Evolutionary conservation across 1,140 invertebrate genomes (phyloP), one percentile per base, ranked within the genome.

Genomic region (Manduca sexta): DNA sequence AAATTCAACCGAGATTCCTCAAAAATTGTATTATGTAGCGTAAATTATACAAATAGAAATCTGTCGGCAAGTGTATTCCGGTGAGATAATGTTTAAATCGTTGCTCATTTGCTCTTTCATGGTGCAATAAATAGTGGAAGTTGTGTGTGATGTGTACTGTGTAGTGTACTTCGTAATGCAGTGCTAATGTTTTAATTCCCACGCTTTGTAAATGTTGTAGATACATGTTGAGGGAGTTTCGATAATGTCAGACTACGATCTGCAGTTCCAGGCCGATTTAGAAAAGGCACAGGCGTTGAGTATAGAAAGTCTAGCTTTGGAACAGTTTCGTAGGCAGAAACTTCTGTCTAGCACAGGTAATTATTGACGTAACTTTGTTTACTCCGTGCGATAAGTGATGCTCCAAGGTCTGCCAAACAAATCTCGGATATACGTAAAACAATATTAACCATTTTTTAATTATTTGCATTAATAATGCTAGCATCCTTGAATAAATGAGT

Each of bases 201-300:
- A 78, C 62, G 62, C 52, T 69, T 72, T 59, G 47, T 69, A 49
- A 48, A 60, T 55, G 51, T 69, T 75, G 48, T 69, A 74, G 70
- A 68, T 68, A 63, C 37, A 57, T 53, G 47, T 60, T 62, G 45
- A 67, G 52, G 46, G 52, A 59, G 45, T 48, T 60, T 41, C 34
- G 45, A 84, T 69, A 66, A 86, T 86, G 84, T 87, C 88, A 45
- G 92, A 94, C 71, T 93, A 92, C 87, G 94, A 95, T 64, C 89
- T 91, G 61, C 91, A 95, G 74, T 95, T 93, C 74, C 88, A 94
- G 86, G 92, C 93, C 58, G 94, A 96, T 75, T 84, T 96, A 69
- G 94, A 95, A 80, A 91, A 92, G 69, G 94, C 94, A 4, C 93
- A 93, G 75, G 93, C 94, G 44, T 82, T 96, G 15, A 95, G 94